Evolutionary conservation across 2,888 invertebrate genomes (phyloP).

Genomic region (Amblyteles armatorius): DNA sequence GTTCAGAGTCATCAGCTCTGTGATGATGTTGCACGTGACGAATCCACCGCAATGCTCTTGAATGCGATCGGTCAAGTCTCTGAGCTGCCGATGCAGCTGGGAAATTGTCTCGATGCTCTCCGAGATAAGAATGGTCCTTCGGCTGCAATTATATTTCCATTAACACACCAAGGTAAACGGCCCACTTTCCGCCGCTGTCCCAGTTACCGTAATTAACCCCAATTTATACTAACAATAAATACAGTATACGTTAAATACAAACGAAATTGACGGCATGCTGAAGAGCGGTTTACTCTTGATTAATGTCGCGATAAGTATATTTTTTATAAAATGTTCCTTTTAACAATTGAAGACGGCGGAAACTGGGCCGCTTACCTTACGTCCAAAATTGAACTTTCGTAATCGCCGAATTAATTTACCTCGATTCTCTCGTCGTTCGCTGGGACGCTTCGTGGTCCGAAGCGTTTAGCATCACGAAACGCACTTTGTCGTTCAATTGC

Average conservation of each 20-base stretch:
- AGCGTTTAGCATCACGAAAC: conserved; percentile 23
- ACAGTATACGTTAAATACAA: no score
- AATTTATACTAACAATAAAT: no score
- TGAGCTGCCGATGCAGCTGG: conserved; percentile 52
- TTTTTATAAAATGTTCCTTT: no score
- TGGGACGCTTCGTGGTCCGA: background rate
- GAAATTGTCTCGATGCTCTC: conserved; percentile 36
- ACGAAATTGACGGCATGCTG: no score
- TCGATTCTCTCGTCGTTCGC: background rate
- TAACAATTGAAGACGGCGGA: no score
- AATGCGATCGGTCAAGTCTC: conserved; percentile 18
- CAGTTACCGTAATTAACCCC: no score
- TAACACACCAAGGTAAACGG: no score
- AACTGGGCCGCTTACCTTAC: no score
- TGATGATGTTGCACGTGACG: background rate
- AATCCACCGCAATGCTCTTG: conserved; percentile 27
- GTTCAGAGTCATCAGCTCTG: background rate
- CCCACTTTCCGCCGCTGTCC: no score
- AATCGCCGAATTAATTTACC: background rate
- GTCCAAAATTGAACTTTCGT: background rate
- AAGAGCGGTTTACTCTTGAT: no score
- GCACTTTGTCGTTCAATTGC: conserved; percentile 28
- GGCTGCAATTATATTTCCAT: conserved; percentile 11
- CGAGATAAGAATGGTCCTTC: background rate
- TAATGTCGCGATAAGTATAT: no score